These are phyloP conservation scores for Idaea dimidiata DNA, from an alignment of 2,888 invertebrate species.

Conservation along the genomic window DNA sequence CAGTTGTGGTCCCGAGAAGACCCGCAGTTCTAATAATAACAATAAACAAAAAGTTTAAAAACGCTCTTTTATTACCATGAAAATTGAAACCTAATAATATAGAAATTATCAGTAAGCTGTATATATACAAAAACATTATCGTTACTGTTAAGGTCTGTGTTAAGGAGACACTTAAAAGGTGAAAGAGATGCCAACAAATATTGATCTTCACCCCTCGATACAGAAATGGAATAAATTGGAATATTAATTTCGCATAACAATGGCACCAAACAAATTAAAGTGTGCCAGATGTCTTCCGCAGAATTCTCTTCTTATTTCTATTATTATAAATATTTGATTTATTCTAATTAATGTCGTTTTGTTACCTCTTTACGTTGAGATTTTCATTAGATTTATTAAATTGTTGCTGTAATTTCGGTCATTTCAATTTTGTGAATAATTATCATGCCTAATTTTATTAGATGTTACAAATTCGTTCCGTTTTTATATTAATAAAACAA, in stretches of 20 bases:
- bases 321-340: slow-evolving; percentile 63
- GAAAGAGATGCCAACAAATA: slow-evolving; percentile 57
- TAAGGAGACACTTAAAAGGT: neutral
- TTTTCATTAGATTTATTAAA: slow-evolving; percentile 22
- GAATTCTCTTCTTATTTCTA: slow-evolving; percentile 59
- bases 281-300: slow-evolving; percentile 74
- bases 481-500: too few species aligned
- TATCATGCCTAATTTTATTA: neutral
- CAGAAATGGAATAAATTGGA: slow-evolving; percentile 79
- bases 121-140: neutral
- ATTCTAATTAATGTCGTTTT: slow-evolving; percentile 52
- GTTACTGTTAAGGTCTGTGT: neutral
- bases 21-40: too few species aligned
- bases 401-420: neutral
- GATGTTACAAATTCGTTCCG: neutral
- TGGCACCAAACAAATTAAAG: slow-evolving; percentile 77
- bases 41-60: too few species aligned
- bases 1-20: too few species aligned
- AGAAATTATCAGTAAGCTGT: neutral
- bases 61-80: neutral
- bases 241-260: slow-evolving; percentile 80
- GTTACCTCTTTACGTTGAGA: slow-evolving; percentile 28
- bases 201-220: slow-evolving; percentile 74
- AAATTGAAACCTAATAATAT: neutral
- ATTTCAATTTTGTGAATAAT: neutral